These are phyloP conservation scores for Ochropleura leucogaster DNA, from an alignment of 2,888 invertebrate species.

Conservation along the genomic window DNA sequence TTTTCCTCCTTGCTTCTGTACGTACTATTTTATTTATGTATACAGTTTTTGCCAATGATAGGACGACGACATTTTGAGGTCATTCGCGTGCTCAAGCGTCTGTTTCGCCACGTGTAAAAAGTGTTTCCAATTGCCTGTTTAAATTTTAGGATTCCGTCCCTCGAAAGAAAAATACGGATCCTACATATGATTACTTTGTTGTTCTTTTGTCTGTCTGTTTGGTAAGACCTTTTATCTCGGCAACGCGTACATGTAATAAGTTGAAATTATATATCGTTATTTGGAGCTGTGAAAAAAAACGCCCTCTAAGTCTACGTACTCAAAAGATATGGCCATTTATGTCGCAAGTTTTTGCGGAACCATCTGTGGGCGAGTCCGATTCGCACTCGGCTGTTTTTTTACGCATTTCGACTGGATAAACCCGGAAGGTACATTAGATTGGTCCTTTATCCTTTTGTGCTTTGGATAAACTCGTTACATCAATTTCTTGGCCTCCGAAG, in stretches of 20 bases:
- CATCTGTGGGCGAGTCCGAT: too few relatives aligned
- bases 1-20: constrained; percentile 61
- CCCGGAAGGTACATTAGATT: constrained; percentile 14
- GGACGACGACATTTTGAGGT: constrained; percentile 68
- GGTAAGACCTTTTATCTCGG: too few relatives aligned
- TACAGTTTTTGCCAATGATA: constrained; percentile 65
- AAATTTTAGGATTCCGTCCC: neutral
- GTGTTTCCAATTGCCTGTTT: constrained; percentile 37
- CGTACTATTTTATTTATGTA: constrained; percentile 66
- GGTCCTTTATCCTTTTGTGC: constrained; percentile 22
- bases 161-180: too few relatives aligned
- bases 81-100: constrained; percentile 53
- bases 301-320: too few relatives aligned
- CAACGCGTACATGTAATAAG: too few relatives aligned
- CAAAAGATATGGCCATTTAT: too few relatives aligned
- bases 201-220: too few relatives aligned
- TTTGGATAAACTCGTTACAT: constrained; percentile 3
- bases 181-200: too few relatives aligned
- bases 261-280: too few relatives aligned
- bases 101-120: constrained; percentile 60
- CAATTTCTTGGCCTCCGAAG: constrained; percentile 11
- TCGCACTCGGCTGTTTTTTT: neutral
- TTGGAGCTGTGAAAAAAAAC: too few relatives aligned
- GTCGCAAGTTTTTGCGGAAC: too few relatives aligned
- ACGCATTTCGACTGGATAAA: neutral